Conservation (phyloP, 2,888 invertebrate species). For the Eupithecia pulchellata region DNA sequence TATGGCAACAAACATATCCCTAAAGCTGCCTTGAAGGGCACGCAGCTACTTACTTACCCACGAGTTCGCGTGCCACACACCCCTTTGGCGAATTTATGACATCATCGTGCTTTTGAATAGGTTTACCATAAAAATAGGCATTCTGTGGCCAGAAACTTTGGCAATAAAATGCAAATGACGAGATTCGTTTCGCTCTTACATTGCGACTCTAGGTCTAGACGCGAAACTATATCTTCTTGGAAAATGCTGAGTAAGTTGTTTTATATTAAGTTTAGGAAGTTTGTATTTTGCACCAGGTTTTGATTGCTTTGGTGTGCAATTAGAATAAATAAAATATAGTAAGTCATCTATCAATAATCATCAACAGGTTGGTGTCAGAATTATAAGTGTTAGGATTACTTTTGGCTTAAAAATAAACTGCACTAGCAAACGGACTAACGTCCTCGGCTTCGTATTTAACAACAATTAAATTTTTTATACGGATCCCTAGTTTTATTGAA, state of each 20-base stretch:
- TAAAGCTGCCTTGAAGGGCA: slow-evolving; percentile 39
- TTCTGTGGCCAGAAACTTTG: slow-evolving; percentile 78
- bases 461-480: no score
- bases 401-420: no score
- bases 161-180: slow-evolving; percentile 84
- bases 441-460: no score
- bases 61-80: slow-evolving; percentile 71
- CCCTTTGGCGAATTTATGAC: slow-evolving; percentile 81
- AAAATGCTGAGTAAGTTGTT: slow-evolving; percentile 30
- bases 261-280: slow-evolving; percentile 30
- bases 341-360: no score
- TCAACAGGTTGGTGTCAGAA: no score
- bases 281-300: neutral
- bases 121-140: slow-evolving; percentile 83
- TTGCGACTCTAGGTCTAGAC: slow-evolving; percentile 51
- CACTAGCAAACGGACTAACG: no score
- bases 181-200: slow-evolving; percentile 67
- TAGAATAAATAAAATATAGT: neutral
- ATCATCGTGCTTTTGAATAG: slow-evolving; percentile 81
- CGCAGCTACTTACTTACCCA: slow-evolving; percentile 57
- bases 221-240: slow-evolving; percentile 35
- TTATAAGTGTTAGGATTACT: no score
- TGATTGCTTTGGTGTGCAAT: neutral
- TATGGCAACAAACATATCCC: slow-evolving; percentile 31
- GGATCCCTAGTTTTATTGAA: no score